Conservation (phyloP, 2,113 vertebrate genomes). For the Ctenomys sociabilis region DNA sequence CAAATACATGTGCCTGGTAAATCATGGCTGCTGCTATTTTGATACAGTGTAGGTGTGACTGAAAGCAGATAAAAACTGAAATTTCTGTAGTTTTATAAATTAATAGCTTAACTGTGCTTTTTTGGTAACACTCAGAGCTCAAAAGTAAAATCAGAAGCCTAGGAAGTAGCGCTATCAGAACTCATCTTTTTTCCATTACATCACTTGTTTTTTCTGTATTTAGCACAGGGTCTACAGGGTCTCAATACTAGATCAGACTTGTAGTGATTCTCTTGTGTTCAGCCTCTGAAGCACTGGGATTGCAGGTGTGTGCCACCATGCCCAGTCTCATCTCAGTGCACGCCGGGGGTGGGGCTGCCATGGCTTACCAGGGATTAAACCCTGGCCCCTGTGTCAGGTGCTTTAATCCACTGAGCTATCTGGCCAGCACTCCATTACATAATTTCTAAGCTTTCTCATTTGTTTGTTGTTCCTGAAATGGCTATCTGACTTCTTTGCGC, state of each 20-base stretch:
- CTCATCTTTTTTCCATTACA: neutral
- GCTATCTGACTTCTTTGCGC: neutral
- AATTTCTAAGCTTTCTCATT: neutral
- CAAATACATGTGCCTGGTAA: neutral
- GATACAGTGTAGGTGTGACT: neutral
- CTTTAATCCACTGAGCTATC: too few species aligned
- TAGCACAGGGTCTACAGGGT: too few species aligned
- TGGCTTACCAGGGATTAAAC: too few species aligned
- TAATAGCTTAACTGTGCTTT: neutral
- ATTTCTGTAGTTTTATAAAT: conserved; percentile 33
- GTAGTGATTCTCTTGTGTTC: too few species aligned
- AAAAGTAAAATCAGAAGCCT: conserved; percentile 30
- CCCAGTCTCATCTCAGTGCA: too few species aligned
- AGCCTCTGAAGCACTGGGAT: too few species aligned
- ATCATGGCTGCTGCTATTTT: neutral
- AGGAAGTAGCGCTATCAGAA: neutral
- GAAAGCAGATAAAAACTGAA: neutral
- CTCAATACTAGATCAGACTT: too few species aligned
- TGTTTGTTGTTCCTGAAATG: neutral
- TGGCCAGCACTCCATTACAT: too few species aligned
- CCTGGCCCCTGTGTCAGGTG: too few species aligned
- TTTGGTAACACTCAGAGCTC: neutral
- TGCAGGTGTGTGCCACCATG: too few species aligned
- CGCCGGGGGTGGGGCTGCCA: too few species aligned
- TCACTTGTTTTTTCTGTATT: neutral